Base-by-base conservation (phyloP, 2,888 invertebrate genomes). In the Apodemia hepburni region DNA sequence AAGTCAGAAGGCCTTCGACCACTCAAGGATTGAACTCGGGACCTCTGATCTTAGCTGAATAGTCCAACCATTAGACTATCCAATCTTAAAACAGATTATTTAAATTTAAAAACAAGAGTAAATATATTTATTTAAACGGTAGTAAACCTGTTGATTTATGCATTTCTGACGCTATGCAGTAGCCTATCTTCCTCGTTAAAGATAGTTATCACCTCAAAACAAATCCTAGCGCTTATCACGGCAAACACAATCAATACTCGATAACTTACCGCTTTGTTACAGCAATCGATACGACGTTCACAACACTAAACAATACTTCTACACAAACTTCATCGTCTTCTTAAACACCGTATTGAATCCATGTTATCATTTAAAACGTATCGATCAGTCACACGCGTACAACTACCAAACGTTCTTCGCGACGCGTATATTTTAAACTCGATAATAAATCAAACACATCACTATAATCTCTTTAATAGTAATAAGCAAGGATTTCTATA, bases 311-410 rank as follows among this genome's bases (percentile, higher is more conserved):
- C 80, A 83, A 77, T 75, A 47, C 17, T 42, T 74, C 75, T 75
- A 76, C 78, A 73, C 71, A 72, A 79, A 77, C 75, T 77, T 81
- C 84, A 85, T 81, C 72, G 80, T 83, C 83, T 85, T 84, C 82
- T 81, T 73, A 80, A 80, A 82, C 83, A 87, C 83, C 75, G 87
- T 84, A 88, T 88, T 87, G 84, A 89, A 90, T 86, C 82, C 90
- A 87, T 90, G 87, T 87, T 90, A 90, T 87, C 87, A 89, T 90
- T 90, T 87, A 87, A 84, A 42, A 90, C 86, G 74, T 90, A 91
- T 91, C 88, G 90, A 91, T 90, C 88, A 87, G 87, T 86, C 85
- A 85, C 88, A 88, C 85, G 85, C 83, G 81, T 83, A 77, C 29
- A 29, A 29, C 79, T 51, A 54, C 54, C 27, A 57, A 57, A 57